Percentiles rank a stretch among this genome's conserved stretches.
These are phyloP conservation scores for Macquaria ambigua DNA, from an alignment of 2,113 vertebrate species.

Conservation along the genomic window DNA sequence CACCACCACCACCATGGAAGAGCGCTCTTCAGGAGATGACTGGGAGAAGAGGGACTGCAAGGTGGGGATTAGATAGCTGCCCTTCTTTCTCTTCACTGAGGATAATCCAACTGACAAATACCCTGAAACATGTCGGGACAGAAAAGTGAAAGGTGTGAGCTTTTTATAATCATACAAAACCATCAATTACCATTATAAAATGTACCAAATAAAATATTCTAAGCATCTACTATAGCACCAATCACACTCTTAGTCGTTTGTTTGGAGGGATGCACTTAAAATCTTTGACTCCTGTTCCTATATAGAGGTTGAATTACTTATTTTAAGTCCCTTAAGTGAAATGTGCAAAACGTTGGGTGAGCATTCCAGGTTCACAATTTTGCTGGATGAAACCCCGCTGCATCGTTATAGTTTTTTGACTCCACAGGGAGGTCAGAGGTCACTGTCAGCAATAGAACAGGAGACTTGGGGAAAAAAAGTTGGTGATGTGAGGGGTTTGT, in stretches of 20 bases:
- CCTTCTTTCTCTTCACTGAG: slow-evolving; percentile 74
- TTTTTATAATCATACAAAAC: slow-evolving; percentile 1
- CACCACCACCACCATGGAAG: slow-evolving; percentile 88
- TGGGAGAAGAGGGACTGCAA: slow-evolving; percentile 88
- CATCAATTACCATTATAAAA: background rate
- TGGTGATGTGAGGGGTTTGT: no score
- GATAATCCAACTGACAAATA: slow-evolving; percentile 87
- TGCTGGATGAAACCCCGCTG: no score
- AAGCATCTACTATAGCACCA: background rate
- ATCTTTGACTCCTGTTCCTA: no score
- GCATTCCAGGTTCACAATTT: no score
- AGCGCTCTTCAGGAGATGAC: slow-evolving; percentile 84
- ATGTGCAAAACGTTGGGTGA: no score
- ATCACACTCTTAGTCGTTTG: background rate
- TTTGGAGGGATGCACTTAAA: background rate
- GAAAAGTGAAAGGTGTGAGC: background rate
- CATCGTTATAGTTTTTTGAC: no score
- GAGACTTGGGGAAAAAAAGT: no score
- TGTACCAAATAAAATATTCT: background rate
- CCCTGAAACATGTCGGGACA: slow-evolving; percentile 74
- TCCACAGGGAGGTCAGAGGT: no score
- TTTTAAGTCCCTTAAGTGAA: background rate
- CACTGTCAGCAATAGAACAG: no score
- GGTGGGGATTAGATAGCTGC: slow-evolving; percentile 85
- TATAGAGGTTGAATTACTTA: background rate